A percentile compares a stretch with the other conserved stretches of the same genome.
Evolutionary conservation across 2,113 vertebrate species (phyloP).

Genomic region (Triplophysa tibetana): DNA sequence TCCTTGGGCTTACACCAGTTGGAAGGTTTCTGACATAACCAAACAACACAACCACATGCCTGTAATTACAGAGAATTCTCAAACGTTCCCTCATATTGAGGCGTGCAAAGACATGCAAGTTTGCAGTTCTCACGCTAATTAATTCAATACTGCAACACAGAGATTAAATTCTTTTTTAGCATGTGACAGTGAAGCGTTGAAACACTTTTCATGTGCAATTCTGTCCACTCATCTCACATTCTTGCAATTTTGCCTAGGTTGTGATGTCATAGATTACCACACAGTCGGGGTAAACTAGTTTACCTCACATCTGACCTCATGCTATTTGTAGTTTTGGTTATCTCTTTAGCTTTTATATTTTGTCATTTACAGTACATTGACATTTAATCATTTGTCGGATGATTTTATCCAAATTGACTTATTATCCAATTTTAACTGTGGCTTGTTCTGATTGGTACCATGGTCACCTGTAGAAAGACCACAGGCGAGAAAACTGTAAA

Average conservation of each 20-base stretch:
- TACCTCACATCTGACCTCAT: constrained; percentile 31
- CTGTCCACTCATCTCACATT: constrained; percentile 29
- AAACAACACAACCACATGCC: constrained; percentile 17
- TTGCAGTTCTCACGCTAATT: constrained; percentile 28
- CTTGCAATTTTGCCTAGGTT: constrained; percentile 55
- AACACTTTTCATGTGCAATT: constrained; percentile 1
- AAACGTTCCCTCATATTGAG: constrained; percentile 6
- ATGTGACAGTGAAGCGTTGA: neutral
- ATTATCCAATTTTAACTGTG: too few species aligned
- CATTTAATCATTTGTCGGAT: too few species aligned
- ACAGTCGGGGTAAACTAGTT: constrained; percentile 60
- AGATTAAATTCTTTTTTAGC: constrained; percentile 14
- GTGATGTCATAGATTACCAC: constrained; percentile 53
- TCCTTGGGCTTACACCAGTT: neutral
- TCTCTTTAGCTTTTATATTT: too few species aligned
- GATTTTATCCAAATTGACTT: too few species aligned
- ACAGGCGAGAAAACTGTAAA: neutral
- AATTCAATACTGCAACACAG: constrained; percentile 21
- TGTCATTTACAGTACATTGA: too few species aligned
- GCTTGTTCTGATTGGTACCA: neutral
- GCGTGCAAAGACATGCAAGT: constrained; percentile 16
- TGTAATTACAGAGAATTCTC: constrained; percentile 14
- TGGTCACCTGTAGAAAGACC: neutral
- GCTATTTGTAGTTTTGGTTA: neutral
- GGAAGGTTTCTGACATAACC: neutral